Evolutionary conservation across 2,888 invertebrate genomes (phyloP).

Genomic region (Drosophila differens): DNA sequence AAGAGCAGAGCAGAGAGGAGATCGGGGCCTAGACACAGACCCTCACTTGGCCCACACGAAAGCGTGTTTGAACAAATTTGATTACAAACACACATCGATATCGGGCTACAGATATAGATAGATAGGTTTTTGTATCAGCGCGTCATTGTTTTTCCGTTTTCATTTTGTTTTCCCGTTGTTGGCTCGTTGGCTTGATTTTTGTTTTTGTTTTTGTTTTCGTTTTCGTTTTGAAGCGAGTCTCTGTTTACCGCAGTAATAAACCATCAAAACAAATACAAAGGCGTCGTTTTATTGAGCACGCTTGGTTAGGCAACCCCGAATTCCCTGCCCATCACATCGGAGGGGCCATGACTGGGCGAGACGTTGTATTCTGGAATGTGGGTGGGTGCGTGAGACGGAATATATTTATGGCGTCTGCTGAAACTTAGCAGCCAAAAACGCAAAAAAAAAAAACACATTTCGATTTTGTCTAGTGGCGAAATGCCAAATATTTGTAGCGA

Average conservation of each 20-base stretch:
- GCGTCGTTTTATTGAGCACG: conserved; percentile 75
- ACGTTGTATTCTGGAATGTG: conserved; percentile 37
- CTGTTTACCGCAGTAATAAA: conserved; percentile 76
- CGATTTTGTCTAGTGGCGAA: conserved; percentile 61
- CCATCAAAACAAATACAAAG: conserved; percentile 78
- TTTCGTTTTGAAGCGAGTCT: conserved; percentile 37
- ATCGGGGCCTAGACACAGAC: conserved; percentile 14
- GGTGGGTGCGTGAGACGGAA: conserved; percentile 46
- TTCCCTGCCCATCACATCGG: conserved; percentile 11
- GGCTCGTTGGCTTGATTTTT: conserved; percentile 23
- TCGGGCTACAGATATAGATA: conserved; percentile 15
- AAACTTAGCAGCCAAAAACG: conserved; percentile 64
- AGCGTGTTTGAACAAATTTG: conserved; percentile 65
- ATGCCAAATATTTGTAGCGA: conserved; percentile 56
- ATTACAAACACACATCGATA: conserved; percentile 44
- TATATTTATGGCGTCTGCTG: conserved; percentile 75
- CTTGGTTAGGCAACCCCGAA: conserved; percentile 62
- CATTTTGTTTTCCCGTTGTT: conserved; percentile 43
- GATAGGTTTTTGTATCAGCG: conserved; percentile 25
- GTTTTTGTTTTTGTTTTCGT: conserved; percentile 18
- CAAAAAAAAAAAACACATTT: conserved; percentile 51
- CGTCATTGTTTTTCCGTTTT: conserved; percentile 62
- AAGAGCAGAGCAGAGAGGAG: neutral
- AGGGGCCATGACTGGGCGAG: conserved; percentile 38
- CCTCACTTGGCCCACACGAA: conserved; percentile 54